A percentile compares a stretch with the other conserved stretches of the same genome.
Evolutionary conservation across 2,113 vertebrate species (phyloP).

Genomic region (Nycticorax nycticorax): DNA sequence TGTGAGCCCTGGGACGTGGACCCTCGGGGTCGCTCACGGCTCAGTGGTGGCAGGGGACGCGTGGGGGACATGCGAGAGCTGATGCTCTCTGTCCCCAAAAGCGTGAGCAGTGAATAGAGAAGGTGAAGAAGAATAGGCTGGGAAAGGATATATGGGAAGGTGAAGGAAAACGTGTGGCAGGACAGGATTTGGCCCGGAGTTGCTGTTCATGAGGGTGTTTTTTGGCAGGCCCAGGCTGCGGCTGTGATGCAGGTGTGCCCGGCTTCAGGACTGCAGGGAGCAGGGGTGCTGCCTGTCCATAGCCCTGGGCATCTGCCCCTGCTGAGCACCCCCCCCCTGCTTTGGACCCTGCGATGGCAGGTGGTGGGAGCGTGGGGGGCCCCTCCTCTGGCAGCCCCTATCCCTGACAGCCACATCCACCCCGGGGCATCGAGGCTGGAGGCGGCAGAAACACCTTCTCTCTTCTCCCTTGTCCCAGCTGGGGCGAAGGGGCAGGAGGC

Average conservation of each 20-base stretch:
- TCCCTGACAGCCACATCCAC: not conserved
- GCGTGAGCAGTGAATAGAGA: not conserved
- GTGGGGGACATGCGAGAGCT: not conserved
- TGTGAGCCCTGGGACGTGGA: not conserved
- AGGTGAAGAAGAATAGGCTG: not conserved
- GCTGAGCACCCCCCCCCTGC: fast-evolving
- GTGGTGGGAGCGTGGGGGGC: fast-evolving
- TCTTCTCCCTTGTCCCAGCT: fast-evolving
- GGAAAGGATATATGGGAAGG: not conserved
- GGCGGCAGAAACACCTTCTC: not conserved
- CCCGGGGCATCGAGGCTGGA: fast-evolving
- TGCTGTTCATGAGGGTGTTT: not conserved
- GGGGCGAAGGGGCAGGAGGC: not conserved
- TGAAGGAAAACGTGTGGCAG: not conserved
- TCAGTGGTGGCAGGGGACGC: not conserved
- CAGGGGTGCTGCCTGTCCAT: not conserved
- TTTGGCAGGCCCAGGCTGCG: not conserved
- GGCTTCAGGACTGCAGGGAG: not conserved
- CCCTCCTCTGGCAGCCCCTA: not conserved
- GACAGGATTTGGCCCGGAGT: not conserved
- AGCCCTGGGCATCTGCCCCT: not conserved
- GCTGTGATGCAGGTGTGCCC: not conserved
- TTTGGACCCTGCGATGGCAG: fast-evolving
- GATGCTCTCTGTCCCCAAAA: not conserved
- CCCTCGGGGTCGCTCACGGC: fast-evolving